Evolutionary conservation across 1,140 invertebrate genomes (phyloP), one percentile per base, ranked within the genome.

Genomic region (Drosophila parvula): DNA sequence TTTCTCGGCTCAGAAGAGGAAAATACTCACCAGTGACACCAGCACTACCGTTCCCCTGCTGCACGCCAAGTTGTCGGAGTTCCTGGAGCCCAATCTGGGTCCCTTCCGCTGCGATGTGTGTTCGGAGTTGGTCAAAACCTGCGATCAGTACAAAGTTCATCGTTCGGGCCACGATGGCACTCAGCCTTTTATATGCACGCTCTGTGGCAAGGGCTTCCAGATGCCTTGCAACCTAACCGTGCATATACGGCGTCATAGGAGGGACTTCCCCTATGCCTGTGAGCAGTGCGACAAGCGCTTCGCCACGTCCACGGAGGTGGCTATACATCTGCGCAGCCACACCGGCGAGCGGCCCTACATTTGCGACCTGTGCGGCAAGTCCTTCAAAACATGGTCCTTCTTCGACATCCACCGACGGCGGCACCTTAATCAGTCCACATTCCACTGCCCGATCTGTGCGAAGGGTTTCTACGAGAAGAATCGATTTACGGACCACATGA

Each of bases 351-450:
- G 90, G 0, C 90, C 90, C 11, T 91, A 91, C 43, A 85, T 90
- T 2, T 91, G 90, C 34, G 90, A 91, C 44, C 50, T 84, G 22
- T 91, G 90, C 36, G 90, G 82, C 27, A 91, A 91, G 57, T 85
- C 90, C 14, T 91, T 91, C 36, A 91, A 91, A 62, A 91, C 90
- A 1, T 91, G 90, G 90, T 91, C 90, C 1, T 91, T 91, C 69
- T 91, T 88, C 43, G 90, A 91, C 30, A 90, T 91, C 10, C 90
- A 91, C 58, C 78, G 83, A 1, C 86, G 90, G 8, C 75, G 76
- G n/a, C 90, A 91, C 45, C 82, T 91, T n/a, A 91, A 91, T 32
- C 90, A 91, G 70, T 90, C 90, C 1, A 90, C 88, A 34, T 91
- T 91, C 57, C 82, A 79, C 61, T 91, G 90, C 50, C 78, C 90